These are phyloP conservation scores for Lithophane semibrunnea DNA, from an alignment of 2,888 invertebrate species.

Conservation along the genomic window DNA sequence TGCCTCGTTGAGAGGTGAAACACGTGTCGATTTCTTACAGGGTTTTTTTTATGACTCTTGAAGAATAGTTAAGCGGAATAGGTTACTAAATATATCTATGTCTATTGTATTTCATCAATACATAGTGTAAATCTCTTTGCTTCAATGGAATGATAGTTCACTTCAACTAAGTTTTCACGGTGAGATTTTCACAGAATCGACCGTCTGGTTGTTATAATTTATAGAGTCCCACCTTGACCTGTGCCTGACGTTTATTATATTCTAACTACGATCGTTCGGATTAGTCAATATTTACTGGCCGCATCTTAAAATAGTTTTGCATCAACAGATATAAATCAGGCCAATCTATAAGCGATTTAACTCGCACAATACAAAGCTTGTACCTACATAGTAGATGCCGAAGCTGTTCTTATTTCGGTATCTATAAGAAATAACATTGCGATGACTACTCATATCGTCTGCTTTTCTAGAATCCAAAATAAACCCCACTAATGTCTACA, in stretches of 20 bases:
- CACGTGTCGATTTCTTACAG: no score
- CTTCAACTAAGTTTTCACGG: no score
- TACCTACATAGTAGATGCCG: not conserved
- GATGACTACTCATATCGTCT: not conserved
- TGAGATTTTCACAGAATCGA: no score
- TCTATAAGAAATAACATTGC: not conserved
- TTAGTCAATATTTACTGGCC: slow-evolving; percentile 43
- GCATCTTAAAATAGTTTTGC: slow-evolving; percentile 43
- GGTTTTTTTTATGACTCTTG: no score
- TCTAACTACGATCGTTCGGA: slow-evolving; percentile 38
- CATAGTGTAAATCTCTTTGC: no score
- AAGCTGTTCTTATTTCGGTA: not conserved
- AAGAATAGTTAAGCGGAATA: no score
- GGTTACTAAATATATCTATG: no score
- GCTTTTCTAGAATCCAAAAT: slow-evolving; percentile 16
- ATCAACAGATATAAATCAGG: slow-evolving; percentile 57
- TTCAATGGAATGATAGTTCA: no score
- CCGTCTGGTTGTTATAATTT: not conserved
- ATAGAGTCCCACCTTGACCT: slow-evolving; percentile 23
- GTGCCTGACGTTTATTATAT: slow-evolving; percentile 30
- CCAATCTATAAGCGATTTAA: slow-evolving; percentile 24
- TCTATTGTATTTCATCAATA: no score
- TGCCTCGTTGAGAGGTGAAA: no score
- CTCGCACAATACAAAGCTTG: slow-evolving; percentile 14
- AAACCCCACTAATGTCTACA: not conserved